These are phyloP conservation scores for Lutraria rhynchaena DNA, from an alignment of 1,140 invertebrate species.

Conservation along the genomic window DNA sequence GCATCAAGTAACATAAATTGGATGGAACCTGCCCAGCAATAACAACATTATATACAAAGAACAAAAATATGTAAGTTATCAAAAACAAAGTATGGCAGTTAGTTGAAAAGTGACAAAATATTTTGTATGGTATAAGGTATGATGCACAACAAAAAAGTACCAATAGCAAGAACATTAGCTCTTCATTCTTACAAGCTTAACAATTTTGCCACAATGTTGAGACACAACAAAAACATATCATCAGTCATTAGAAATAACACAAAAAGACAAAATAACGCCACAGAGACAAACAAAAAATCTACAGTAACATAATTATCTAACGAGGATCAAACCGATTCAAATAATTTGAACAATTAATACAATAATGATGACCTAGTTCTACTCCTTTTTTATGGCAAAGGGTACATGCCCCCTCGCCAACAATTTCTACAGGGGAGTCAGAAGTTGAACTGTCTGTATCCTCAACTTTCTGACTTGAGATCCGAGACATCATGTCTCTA, in stretches of 20 bases:
- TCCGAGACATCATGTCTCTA: background rate
- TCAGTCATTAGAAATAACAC: too few species aligned
- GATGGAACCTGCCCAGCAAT: too few species aligned
- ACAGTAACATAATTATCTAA: background rate
- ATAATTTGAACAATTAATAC: constrained; percentile 56
- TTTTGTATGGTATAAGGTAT: too few species aligned
- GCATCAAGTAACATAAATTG: too few species aligned
- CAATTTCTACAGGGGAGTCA: constrained; percentile 39
- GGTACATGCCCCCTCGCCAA: constrained; percentile 30
- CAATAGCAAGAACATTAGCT: too few species aligned
- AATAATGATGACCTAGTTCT: constrained; percentile 41
- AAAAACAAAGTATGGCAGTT: constrained; percentile 13
- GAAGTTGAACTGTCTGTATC: constrained; percentile 52
- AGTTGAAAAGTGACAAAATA: too few species aligned
- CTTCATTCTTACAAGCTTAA: too few species aligned
- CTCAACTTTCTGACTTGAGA: constrained; percentile 10
- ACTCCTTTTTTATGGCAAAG: constrained; percentile 58
- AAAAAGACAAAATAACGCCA: background rate
- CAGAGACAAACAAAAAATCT: background rate
- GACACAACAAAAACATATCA: too few species aligned
- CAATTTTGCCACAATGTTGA: too few species aligned
- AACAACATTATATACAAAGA: too few species aligned
- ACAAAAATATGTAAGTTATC: constrained; percentile 20
- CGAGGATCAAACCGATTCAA: constrained; percentile 44
- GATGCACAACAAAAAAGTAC: too few species aligned